A percentile compares a stretch with the other conserved stretches of the same genome.
Conservation (phyloP, 2,888 invertebrate genomes). For the Eupithecia centaureata region DNA sequence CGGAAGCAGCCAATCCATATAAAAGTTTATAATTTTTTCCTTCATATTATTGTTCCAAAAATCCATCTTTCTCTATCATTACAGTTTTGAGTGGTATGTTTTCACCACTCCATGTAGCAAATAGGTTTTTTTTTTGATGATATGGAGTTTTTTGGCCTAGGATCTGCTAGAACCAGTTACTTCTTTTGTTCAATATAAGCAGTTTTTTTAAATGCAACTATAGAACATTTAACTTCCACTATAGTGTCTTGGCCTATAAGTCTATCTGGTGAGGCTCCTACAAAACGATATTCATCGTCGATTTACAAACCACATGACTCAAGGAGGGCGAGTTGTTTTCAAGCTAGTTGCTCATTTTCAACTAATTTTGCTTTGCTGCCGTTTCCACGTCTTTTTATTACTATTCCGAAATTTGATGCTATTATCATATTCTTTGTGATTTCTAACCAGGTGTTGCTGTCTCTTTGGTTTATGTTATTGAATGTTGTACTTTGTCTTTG, state of each 20-base stretch:
- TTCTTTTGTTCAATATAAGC: constrained; percentile 1
- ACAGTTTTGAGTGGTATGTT: constrained; percentile 3
- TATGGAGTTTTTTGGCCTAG: constrained; percentile 8
- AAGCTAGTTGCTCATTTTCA: neutral
- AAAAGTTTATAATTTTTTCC: neutral
- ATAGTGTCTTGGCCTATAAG: constrained; percentile 9
- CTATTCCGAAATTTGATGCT: constrained; percentile 12
- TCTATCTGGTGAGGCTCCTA: constrained; percentile 16
- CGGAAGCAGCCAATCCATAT: neutral
- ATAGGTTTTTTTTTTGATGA: constrained; percentile 8
- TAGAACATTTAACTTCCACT: constrained; percentile 10
- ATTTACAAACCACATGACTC: neutral
- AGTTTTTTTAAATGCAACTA: constrained; percentile 12
- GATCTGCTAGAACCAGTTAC: constrained; percentile 12
- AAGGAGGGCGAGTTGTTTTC: constrained; percentile 3
- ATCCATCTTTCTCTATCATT: neutral
- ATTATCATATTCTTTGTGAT: constrained; percentile 24
- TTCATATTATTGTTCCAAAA: neutral
- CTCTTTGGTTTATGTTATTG: no score
- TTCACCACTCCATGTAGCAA: constrained; percentile 17
- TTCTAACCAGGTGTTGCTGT: constrained; percentile 37
- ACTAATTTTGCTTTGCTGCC: constrained; percentile 3
- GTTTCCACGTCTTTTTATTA: neutral
- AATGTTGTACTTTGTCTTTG: no score
- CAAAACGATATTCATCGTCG: constrained; percentile 1